Conservation (phyloP, 1,140 invertebrate species). For the Eubasilissa regina region DNA sequence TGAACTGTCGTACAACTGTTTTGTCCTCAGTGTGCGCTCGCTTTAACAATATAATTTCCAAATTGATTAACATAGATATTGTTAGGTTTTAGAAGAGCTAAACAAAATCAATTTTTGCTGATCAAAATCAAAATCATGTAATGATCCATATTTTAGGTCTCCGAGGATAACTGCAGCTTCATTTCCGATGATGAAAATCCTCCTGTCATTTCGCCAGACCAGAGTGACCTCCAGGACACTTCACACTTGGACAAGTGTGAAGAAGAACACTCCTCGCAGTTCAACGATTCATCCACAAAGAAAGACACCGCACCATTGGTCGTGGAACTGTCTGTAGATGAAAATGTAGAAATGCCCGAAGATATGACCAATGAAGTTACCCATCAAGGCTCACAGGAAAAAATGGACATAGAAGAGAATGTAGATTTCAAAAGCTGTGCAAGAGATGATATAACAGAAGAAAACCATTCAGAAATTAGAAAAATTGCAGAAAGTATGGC, state of each 20-base stretch:
- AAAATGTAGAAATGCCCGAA: constrained; percentile 65
- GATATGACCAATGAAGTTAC: constrained; percentile 32
- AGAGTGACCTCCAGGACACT: constrained; percentile 62
- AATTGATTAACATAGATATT: no score
- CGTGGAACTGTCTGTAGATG: constrained; percentile 62
- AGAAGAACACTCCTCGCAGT: constrained; percentile 46
- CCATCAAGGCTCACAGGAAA: constrained; percentile 68
- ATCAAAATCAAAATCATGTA: no score
- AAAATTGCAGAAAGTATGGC: constrained; percentile 69
- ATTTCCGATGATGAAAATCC: constrained; percentile 73
- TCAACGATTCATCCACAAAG: constrained; percentile 30
- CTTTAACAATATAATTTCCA: no score
- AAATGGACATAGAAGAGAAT: constrained; percentile 66
- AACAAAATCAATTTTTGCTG: neutral
- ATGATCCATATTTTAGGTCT: constrained; percentile 67
- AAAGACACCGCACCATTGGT: constrained; percentile 10
- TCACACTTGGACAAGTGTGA: constrained; percentile 50
- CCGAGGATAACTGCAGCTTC: constrained; percentile 73
- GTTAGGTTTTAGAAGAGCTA: neutral
- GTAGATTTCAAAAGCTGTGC: constrained; percentile 65
- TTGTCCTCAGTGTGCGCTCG: no score
- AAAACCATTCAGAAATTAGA: constrained; percentile 64
- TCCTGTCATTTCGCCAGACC: constrained; percentile 69
- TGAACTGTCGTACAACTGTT: no score
- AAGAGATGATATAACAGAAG: constrained; percentile 40